Evolutionary conservation across 2,113 vertebrate species (phyloP).

Genomic region (Anhinga anhinga): DNA sequence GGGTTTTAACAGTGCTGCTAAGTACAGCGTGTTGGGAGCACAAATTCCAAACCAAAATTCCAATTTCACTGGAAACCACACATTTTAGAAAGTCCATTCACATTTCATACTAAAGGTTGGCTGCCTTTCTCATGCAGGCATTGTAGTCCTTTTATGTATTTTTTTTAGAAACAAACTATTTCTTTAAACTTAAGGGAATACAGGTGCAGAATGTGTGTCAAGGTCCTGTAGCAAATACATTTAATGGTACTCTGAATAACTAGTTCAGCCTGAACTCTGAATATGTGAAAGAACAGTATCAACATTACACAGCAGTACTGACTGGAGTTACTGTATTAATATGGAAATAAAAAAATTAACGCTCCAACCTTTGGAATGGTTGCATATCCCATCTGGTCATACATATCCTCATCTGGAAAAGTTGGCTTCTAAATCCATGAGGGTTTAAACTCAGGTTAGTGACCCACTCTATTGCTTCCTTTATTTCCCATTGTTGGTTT

Average conservation of each 20-base stretch:
- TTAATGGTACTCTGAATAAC: background rate
- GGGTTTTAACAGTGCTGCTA: background rate
- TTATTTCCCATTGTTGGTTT: slow-evolving; percentile 84
- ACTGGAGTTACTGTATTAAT: background rate
- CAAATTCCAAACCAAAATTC: background rate
- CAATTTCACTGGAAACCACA: background rate
- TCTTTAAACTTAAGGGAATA: slow-evolving; percentile 10
- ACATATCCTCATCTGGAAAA: slow-evolving; percentile 73
- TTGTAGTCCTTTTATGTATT: background rate
- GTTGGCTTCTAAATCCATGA: slow-evolving; percentile 83
- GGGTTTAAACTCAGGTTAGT: slow-evolving; percentile 75
- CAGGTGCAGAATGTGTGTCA: background rate
- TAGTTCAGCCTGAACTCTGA: background rate
- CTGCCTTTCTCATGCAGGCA: background rate
- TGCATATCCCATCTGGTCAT: slow-evolving; percentile 79
- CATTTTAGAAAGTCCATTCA: background rate
- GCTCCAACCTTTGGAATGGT: slow-evolving; percentile 75
- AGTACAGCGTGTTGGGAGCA: background rate
- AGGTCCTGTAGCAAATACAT: background rate
- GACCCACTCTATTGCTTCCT: slow-evolving; percentile 78
- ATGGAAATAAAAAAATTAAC: background rate
- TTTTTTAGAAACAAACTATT: background rate
- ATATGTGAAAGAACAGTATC: background rate
- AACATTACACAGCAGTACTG: background rate
- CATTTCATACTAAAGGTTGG: background rate